phyloP scores from a whole-genome alignment of 2,113 vertebrate species.

The Myrmophylax atrothorax region DNA sequence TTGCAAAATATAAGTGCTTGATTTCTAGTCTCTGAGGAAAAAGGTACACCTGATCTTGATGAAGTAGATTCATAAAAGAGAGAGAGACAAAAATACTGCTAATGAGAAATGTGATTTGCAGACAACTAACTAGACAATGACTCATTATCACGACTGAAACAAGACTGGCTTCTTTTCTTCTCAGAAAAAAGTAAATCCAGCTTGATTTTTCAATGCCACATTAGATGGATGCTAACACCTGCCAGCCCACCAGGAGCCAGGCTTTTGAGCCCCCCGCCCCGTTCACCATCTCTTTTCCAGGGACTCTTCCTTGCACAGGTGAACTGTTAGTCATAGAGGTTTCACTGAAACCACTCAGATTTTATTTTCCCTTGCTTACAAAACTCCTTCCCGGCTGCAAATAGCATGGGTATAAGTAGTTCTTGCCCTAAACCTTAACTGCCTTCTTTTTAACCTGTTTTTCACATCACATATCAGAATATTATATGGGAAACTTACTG shows the following conservation, averaged over 20 bases:
- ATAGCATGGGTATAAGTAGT: fast-evolving
- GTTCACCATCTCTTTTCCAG: neutral
- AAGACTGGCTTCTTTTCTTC: neutral
- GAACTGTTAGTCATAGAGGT: fast-evolving
- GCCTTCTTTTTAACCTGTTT: neutral
- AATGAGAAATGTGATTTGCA: neutral
- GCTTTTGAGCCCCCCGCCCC: fast-evolving
- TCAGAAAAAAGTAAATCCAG: neutral
- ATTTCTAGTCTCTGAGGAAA: neutral
- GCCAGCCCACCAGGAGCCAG: neutral
- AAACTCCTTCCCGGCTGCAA: neutral
- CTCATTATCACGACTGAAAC: neutral
- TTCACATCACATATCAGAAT: neutral
- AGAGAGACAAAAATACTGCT: neutral
- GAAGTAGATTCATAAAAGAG: neutral
- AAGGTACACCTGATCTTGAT: neutral
- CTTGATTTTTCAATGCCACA: fast-evolving
- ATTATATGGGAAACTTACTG: neutral
- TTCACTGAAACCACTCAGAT: neutral
- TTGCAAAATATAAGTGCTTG: neutral
- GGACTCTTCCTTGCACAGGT: neutral
- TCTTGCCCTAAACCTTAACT: neutral
- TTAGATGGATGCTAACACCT: neutral
- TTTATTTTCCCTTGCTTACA: neutral
- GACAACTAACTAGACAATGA: neutral